Evolutionary conservation across 2,888 invertebrate genomes (phyloP).

Genomic region (Bibio marci): DNA sequence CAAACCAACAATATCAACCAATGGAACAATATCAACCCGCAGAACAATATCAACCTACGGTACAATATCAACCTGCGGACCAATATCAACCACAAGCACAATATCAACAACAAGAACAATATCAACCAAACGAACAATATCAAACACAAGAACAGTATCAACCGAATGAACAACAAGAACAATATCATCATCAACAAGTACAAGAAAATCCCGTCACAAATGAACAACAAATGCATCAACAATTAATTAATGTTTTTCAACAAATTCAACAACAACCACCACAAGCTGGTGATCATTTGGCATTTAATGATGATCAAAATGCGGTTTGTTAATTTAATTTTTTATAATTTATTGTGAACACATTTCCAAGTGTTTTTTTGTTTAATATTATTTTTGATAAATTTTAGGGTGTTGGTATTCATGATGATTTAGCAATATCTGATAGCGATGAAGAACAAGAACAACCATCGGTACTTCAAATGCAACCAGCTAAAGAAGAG

Average conservation of each 20-base stretch:
- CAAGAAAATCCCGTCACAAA: not conserved
- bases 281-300: not conserved
- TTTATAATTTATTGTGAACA: not conserved
- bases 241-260: constrained; percentile 14
- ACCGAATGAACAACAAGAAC: not conserved
- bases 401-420: constrained; percentile 33
- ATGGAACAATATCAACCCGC: not conserved
- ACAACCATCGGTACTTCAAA: constrained; percentile 4
- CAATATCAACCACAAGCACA: not conserved
- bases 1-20: not conserved
- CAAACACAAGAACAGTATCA: not conserved
- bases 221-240: constrained; percentile 10
- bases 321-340: not conserved
- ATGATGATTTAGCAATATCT: constrained; percentile 58
- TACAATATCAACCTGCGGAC: not conserved
- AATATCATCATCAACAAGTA: not conserved
- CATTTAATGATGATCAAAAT: not conserved
- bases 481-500: no score
- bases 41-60: not conserved
- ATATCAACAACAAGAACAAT: not conserved
- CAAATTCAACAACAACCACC: constrained; percentile 10
- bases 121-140: not conserved
- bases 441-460: constrained; percentile 54
- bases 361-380: not conserved
- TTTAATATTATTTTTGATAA: no score